A percentile compares a stretch with the other conserved stretches of the same genome.
These are phyloP conservation scores for Haplochromis vanheusdeni DNA, from an alignment of 2,113 vertebrate species.

Conservation along the genomic window DNA sequence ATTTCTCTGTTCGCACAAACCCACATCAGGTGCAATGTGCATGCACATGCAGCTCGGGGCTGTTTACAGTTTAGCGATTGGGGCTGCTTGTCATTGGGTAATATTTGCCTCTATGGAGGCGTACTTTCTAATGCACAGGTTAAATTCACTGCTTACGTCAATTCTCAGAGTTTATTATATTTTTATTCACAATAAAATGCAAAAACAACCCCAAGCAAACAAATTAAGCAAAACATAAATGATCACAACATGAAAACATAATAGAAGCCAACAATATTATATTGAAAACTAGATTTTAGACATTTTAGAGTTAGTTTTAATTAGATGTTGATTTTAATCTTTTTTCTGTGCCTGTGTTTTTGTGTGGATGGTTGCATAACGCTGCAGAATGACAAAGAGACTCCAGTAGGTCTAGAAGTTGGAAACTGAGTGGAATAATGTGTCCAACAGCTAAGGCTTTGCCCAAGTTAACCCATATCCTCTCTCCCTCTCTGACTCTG, in stretches of 20 bases:
- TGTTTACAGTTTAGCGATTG: background rate
- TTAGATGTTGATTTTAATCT: background rate
- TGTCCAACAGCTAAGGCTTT: conserved; percentile 42
- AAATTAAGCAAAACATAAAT: background rate
- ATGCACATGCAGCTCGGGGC: background rate
- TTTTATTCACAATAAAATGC: background rate
- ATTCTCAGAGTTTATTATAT: background rate
- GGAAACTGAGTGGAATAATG: conserved; percentile 41
- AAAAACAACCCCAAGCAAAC: background rate
- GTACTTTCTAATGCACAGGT: background rate
- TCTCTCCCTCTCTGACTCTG: background rate
- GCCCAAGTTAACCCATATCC: conserved; percentile 44
- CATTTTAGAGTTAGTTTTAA: background rate
- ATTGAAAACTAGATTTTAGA: background rate
- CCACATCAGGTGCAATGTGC: conserved; percentile 28
- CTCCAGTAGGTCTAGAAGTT: conserved; percentile 69
- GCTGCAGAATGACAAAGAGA: conserved; percentile 41
- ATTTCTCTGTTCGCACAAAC: conserved; percentile 23
- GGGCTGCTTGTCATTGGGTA: background rate
- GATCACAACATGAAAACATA: background rate
- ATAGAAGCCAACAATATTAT: background rate
- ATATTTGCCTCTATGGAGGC: background rate
- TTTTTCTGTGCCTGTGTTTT: background rate
- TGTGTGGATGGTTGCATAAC: conserved; percentile 25
- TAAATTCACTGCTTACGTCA: background rate